These are phyloP conservation scores for Fissipunctia ypsillon DNA, from an alignment of 2,888 invertebrate species.

Conservation along the genomic window DNA sequence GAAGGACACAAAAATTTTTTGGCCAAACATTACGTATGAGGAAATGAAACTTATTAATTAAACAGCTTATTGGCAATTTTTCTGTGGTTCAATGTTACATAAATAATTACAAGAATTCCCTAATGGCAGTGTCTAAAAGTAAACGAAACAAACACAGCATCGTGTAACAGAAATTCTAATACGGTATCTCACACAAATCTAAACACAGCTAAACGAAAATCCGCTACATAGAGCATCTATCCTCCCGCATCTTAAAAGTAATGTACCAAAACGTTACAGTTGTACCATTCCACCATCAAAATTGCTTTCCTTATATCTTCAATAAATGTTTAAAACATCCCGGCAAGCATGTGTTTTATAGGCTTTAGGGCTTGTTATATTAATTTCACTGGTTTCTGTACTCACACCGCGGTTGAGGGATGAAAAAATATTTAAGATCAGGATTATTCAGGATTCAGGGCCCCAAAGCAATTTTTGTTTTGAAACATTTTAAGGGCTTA, in stretches of 20 bases:
- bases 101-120: too few relatives aligned
- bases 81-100: too few relatives aligned
- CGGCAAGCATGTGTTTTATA: conserved; percentile 89
- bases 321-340: conserved; percentile 88
- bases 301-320: conserved; percentile 88
- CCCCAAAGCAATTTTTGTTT: conserved; percentile 32
- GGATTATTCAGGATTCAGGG: conserved; percentile 26
- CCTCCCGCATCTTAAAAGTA: conserved; percentile 67
- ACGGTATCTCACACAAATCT: not conserved
- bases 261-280: conserved; percentile 81
- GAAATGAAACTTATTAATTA: too few relatives aligned
- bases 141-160: not conserved
- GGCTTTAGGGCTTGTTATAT: conserved; percentile 88
- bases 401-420: conserved; percentile 63
- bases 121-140: not conserved
- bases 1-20: not conserved
- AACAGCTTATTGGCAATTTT: not conserved
- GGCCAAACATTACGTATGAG: too few relatives aligned
- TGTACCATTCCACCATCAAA: conserved; percentile 86
- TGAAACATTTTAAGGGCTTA: not conserved
- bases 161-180: not conserved
- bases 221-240: conserved; percentile 73
- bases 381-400: conserved; percentile 81
- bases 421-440: conserved; percentile 57
- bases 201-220: conserved; percentile 3